Evolutionary conservation across 2,888 invertebrate genomes (phyloP).

Genomic region (Oasisia sp.): DNA sequence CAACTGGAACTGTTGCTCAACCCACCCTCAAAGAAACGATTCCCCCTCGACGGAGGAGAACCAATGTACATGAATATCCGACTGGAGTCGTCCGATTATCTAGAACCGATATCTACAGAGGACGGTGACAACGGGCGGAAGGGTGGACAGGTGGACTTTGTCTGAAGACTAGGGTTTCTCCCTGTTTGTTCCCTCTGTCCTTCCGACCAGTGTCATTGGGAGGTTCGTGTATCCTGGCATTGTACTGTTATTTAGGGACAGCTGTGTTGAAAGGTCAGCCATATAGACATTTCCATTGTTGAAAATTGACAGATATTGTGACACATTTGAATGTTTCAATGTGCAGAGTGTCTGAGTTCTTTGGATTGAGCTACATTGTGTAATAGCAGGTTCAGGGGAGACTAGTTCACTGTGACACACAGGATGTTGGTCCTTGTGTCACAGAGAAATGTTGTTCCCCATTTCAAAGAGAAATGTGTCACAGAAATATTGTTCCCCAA

Average conservation of each 20-base stretch:
- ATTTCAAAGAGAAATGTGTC: neutral
- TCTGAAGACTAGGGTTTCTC: neutral
- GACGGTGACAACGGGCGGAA: neutral
- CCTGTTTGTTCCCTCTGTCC: neutral
- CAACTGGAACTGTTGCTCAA: constrained; percentile 42
- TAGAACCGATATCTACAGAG: constrained; percentile 31
- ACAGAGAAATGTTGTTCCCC: neutral
- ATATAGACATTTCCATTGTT: neutral
- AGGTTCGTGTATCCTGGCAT: neutral
- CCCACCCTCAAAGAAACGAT: constrained; percentile 35
- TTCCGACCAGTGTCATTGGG: neutral
- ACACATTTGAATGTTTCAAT: no score
- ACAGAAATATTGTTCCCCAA: neutral
- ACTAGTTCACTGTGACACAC: neutral
- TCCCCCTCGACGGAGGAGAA: constrained; percentile 17
- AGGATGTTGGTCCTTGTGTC: neutral
- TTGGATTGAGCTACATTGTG: neutral
- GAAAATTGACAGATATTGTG: neutral
- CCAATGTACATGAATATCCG: constrained; percentile 37
- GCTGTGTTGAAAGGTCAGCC: neutral
- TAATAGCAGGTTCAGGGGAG: neutral
- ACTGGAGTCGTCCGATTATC: constrained; percentile 35
- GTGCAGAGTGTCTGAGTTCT: neutral
- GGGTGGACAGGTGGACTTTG: neutral
- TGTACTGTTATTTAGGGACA: neutral